Conservation (phyloP, 2,888 invertebrate species). For the Papilio protenor region DNA sequence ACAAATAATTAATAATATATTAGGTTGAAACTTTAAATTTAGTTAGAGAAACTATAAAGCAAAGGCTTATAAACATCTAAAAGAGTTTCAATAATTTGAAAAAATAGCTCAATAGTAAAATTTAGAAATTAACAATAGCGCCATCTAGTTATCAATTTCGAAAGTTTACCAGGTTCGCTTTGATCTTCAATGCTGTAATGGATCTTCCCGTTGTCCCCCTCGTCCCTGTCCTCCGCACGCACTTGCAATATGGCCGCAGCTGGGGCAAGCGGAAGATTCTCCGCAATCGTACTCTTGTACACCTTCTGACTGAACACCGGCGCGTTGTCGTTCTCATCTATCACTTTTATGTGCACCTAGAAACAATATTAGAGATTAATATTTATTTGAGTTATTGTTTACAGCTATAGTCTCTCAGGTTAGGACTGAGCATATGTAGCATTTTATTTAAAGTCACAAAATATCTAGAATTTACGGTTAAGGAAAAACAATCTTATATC, state of each 20-base stretch:
- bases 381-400: no score
- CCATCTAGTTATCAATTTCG: neutral
- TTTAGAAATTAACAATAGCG: neutral
- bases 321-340: constrained; percentile 95
- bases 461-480: neutral
- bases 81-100: no score
- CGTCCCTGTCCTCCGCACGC: constrained; percentile 91
- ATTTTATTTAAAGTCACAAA: neutral
- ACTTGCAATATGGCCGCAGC: constrained; percentile 93
- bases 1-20: neutral
- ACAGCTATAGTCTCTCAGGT: no score
- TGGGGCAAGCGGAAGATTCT: constrained; percentile 91
- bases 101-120: no score
- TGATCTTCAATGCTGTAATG: constrained; percentile 88
- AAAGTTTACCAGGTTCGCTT: constrained; percentile 68
- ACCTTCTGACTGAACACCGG: constrained; percentile 91
- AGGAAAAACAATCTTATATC: neutral
- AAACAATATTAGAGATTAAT: constrained; percentile 5
- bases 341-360: constrained; percentile 89
- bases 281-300: constrained; percentile 92
- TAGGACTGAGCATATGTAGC: no score
- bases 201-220: constrained; percentile 90
- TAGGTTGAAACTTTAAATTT: no score
- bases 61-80: no score
- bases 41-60: no score